Evolutionary conservation across 2,113 vertebrate species (phyloP).

Genomic region (Otus sunia): DNA sequence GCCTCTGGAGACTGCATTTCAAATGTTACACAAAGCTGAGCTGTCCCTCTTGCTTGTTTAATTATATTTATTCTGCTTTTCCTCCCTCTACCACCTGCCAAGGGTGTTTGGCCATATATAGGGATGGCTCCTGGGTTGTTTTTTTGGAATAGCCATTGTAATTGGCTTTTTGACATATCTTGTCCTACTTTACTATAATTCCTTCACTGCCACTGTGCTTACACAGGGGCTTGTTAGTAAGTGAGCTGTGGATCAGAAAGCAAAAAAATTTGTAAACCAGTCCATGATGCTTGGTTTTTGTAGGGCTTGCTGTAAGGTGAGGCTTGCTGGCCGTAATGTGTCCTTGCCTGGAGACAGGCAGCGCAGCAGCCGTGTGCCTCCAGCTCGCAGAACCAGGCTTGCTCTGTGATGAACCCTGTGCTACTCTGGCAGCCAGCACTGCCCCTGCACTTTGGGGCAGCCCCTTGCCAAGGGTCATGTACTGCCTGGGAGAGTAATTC

Average conservation of each 20-base stretch:
- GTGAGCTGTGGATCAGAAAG: background rate
- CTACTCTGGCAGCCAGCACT: background rate
- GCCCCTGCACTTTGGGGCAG: background rate
- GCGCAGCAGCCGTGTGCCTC: accelerated
- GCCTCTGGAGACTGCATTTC: background rate
- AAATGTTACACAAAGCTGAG: background rate
- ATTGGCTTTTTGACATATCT: background rate
- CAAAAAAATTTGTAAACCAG: background rate
- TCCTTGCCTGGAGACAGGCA: background rate
- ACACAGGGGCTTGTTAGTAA: background rate
- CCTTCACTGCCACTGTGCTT: background rate
- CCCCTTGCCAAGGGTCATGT: background rate
- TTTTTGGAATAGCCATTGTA: background rate
- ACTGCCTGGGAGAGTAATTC: background rate
- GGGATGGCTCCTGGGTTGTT: background rate
- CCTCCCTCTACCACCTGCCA: background rate
- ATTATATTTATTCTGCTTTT: conserved; percentile 15
- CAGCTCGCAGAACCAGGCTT: background rate
- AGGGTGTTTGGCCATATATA: background rate
- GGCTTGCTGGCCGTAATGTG: background rate
- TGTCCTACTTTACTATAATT: background rate
- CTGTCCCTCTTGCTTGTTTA: background rate
- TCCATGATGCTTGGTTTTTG: background rate
- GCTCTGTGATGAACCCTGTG: accelerated
- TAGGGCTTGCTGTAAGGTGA: background rate